phyloP scores from a whole-genome alignment of 23 tunicate species.

The Oikopleura albicans region DNA sequence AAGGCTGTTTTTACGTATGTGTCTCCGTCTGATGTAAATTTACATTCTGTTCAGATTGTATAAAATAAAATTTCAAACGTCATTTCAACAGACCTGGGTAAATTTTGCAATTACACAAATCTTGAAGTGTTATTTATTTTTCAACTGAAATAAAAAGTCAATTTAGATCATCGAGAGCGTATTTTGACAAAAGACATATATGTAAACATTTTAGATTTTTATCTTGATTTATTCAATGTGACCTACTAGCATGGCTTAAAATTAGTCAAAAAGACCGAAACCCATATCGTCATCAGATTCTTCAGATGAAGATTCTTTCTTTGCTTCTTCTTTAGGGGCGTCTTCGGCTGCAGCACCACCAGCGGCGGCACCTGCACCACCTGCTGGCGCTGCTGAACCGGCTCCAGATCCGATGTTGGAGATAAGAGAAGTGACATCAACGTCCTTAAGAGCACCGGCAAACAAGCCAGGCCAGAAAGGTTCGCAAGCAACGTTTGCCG shows the following conservation, averaged over 20 bases:
- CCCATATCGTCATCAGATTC: conserved; percentile 15
- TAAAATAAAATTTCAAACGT: no score
- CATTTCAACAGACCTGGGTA: no score
- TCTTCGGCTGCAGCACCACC: not conserved
- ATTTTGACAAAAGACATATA: no score
- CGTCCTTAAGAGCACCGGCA: conserved; percentile 11
- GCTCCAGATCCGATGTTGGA: not conserved
- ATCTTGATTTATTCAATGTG: no score
- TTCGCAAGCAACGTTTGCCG: not conserved
- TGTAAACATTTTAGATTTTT: no score
- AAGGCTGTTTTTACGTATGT: no score
- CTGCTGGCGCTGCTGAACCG: not conserved
- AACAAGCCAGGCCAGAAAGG: conserved; percentile 15
- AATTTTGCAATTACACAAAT: no score
- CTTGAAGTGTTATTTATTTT: no score
- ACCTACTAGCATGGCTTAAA: not conserved
- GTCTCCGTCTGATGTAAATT: no score
- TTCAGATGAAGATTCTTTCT: not conserved
- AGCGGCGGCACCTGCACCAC: not conserved
- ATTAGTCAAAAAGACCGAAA: conserved; percentile 2
- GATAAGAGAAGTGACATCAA: not conserved
- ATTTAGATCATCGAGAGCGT: no score
- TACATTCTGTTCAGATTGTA: no score
- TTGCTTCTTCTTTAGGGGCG: not conserved
- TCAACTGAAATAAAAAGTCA: no score